Base-by-base conservation (phyloP, 2,797 vertebrate species). In the Anguilla megastoma region DNA sequence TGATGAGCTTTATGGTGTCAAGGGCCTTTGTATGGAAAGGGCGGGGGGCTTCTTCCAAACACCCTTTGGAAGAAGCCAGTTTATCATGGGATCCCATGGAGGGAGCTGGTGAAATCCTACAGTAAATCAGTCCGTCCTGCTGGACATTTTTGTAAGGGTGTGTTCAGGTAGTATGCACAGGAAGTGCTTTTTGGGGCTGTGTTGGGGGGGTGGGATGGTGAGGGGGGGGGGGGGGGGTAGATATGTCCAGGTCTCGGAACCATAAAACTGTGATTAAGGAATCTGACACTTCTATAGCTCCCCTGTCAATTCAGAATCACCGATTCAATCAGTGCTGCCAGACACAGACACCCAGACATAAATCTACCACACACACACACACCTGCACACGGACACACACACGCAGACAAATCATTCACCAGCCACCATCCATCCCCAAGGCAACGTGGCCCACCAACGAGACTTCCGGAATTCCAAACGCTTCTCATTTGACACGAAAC, bases 301-400 rank as follows among this genome's bases (percentile, higher is more conserved):
- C 69, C 87, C 48, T 12, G 27, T 89, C 91, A 86, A 74, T 86
- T 89, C 48, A 85, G 36, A 56, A 90, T 56, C 71, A 58, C 10
- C 30, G 86, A 87, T 74, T 86, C 86, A 90, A 87, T 91, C 89
- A 89, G 56, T 1, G 56, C 27, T 58, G 60, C 84, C 79, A 82
- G 76, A n/a, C 16, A 12, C 16, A 50, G 87, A 36, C 50, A 83
- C 33, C 33, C 84, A 30, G 76, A 60, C 86, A 60, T 91, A 80
- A 86, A 88, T 36, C 54, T 18, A 52, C 80, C 50, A 8, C 6
- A 45, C 33, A 88, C 87, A 66, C 60, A 63, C 24, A 63, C 60
- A 63, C 60, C 24, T 24, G 18, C 7, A n/a, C 30, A n/a, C 48
- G 88, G 87, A n/a, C 50, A 18, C 4, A 27, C 24, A 71, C 76